Evolutionary conservation across 2,113 vertebrate genomes (phyloP).

Genomic region (Ahaetulla prasina): DNA sequence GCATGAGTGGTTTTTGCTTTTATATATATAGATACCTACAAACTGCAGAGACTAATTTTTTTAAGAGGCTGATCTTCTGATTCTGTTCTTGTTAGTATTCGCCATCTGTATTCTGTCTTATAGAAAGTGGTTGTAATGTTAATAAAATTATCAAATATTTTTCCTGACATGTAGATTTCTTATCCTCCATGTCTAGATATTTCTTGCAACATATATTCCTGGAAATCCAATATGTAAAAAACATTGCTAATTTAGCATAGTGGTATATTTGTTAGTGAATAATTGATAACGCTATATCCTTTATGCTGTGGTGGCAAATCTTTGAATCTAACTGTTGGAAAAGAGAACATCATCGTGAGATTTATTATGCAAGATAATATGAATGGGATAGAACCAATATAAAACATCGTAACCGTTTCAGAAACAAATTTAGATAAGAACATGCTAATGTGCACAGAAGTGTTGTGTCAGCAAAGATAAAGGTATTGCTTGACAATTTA

Average conservation of each 20-base stretch:
- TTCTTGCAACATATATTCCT: background rate
- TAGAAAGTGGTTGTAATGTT: background rate
- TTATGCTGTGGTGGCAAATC: background rate
- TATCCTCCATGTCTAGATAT: background rate
- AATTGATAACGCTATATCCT: background rate
- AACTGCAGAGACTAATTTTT: background rate
- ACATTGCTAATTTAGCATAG: background rate
- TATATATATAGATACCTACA: too few relatives aligned
- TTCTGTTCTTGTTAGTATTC: background rate
- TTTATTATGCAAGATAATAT: background rate
- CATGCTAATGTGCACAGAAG: background rate
- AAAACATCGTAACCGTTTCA: background rate
- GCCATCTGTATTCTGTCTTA: background rate
- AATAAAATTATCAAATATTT: background rate
- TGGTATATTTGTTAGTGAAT: background rate
- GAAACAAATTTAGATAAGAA: slow-evolving; percentile 8
- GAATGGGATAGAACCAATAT: background rate
- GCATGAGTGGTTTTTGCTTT: too few relatives aligned
- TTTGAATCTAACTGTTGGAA: background rate
- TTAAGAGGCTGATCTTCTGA: background rate
- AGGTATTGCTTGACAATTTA: background rate
- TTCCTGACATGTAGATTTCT: background rate
- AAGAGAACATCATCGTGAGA: background rate
- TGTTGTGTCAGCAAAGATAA: background rate
- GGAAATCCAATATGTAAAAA: background rate